phyloP scores from a whole-genome alignment of 2,797 vertebrate species.

The Linurgus olivaceus region DNA sequence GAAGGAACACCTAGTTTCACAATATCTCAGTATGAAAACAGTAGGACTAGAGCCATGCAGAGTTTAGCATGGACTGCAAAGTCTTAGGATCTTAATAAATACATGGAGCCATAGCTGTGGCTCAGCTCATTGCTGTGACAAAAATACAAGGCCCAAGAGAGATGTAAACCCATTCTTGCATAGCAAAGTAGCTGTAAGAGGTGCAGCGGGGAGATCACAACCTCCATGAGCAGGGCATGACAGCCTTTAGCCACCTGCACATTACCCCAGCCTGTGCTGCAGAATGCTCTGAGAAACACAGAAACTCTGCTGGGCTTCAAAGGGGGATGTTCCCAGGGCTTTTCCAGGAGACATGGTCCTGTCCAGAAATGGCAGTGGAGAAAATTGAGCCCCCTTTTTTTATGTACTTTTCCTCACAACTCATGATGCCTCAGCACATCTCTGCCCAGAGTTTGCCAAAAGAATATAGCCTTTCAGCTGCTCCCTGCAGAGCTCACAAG shows the following conservation, averaged over 20 bases:
- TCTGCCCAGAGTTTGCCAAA: neutral
- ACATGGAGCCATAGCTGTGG: neutral
- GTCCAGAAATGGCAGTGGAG: neutral
- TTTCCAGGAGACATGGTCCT: neutral
- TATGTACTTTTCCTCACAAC: neutral
- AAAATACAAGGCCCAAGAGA: neutral
- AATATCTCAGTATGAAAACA: neutral
- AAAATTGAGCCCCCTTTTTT: neutral
- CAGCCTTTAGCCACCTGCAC: neutral
- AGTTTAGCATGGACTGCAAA: neutral
- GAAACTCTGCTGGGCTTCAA: neutral
- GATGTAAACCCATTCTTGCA: neutral
- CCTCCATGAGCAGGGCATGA: neutral
- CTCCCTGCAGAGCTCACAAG: neutral
- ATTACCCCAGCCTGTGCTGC: fast-evolving
- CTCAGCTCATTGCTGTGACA: neutral
- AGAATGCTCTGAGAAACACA: neutral
- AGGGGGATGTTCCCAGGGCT: neutral
- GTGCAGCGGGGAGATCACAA: neutral
- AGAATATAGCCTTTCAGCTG: neutral
- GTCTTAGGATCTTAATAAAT: neutral
- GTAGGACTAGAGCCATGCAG: neutral
- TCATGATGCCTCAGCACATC: neutral
- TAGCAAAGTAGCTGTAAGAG: neutral
- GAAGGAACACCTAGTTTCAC: neutral